Evolutionary conservation across 2,797 vertebrate species (phyloP).

Genomic region (Tragelaphus oryx): DNA sequence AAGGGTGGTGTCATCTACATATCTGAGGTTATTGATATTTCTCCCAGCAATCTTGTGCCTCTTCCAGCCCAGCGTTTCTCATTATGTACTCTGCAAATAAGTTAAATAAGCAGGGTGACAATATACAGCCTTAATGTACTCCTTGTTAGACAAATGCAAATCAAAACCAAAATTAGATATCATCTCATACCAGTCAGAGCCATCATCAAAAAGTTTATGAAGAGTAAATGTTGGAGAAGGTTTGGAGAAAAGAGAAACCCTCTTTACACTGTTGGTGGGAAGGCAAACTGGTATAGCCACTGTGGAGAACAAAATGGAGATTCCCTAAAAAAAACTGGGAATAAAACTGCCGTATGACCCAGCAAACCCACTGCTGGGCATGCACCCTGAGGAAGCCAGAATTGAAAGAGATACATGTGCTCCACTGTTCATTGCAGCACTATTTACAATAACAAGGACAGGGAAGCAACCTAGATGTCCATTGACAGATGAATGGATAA

Average conservation of each 20-base stretch:
- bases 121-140: too few species aligned
- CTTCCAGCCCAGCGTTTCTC: too few species aligned
- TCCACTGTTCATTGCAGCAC: background rate
- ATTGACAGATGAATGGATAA: background rate
- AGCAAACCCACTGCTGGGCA: background rate
- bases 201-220: background rate
- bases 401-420: background rate
- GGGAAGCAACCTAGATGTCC: background rate
- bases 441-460: background rate
- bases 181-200: too few species aligned
- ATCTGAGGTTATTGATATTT: too few species aligned
- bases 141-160: background rate
- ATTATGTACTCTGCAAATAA: too few species aligned
- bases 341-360: background rate
- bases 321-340: background rate
- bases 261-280: background rate
- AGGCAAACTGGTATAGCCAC: background rate
- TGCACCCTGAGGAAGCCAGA: background rate
- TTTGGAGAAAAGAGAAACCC: background rate
- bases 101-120: too few species aligned
- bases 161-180: background rate
- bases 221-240: background rate
- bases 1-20: too few species aligned
- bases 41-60: too few species aligned
- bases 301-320: background rate